Conservation (phyloP, 2,888 invertebrate species). For the Ochropleura leucogaster region DNA sequence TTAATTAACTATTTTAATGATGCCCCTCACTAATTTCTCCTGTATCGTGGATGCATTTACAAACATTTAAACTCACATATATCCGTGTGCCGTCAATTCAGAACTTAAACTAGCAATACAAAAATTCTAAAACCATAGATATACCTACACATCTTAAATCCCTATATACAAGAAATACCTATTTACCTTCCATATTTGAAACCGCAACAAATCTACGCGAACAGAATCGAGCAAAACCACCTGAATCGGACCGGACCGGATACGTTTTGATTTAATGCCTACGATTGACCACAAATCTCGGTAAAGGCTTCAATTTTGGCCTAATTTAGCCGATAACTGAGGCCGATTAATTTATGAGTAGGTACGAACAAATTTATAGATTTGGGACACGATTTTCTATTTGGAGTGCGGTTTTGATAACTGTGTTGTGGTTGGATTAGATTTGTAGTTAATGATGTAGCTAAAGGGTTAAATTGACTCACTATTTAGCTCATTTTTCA, state of each 20-base stretch:
- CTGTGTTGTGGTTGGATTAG: background rate
- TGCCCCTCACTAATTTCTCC: too few relatives aligned
- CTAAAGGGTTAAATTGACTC: background rate
- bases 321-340: slow-evolving; percentile 62
- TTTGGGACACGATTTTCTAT: slow-evolving; percentile 29
- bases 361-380: slow-evolving; percentile 52
- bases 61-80: too few relatives aligned
- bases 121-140: background rate
- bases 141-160: background rate
- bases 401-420: slow-evolving; percentile 23
- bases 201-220: slow-evolving; percentile 44
- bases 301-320: slow-evolving; percentile 51
- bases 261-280: slow-evolving; percentile 65
- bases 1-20: too few relatives aligned
- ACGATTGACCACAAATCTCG: slow-evolving; percentile 56
- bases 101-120: too few relatives aligned
- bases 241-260: slow-evolving; percentile 46
- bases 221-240: slow-evolving; percentile 40
- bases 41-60: too few relatives aligned
- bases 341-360: slow-evolving; percentile 58
- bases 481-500: too few relatives aligned
- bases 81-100: too few relatives aligned
- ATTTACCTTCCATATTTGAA: slow-evolving; percentile 38
- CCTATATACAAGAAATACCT: slow-evolving; percentile 9
- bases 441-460: background rate